Conservation (phyloP, 2,888 invertebrate species). For the Octonoba sinensis region DNA sequence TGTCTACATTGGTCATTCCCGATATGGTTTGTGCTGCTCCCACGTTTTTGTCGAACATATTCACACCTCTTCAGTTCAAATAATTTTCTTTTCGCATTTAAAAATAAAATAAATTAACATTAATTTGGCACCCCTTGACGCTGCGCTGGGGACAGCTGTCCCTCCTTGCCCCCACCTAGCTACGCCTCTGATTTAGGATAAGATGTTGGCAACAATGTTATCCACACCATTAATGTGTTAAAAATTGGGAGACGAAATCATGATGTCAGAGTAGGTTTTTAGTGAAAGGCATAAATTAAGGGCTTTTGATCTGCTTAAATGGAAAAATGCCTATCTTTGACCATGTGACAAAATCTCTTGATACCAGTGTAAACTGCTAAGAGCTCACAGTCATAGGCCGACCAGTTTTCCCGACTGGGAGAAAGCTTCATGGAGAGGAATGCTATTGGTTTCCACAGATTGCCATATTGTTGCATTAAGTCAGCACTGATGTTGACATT, state of each 20-base stretch:
- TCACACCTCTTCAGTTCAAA: too few relatives aligned
- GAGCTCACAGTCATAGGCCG: not conserved
- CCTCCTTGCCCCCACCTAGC: too few relatives aligned
- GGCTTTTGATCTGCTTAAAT: not conserved
- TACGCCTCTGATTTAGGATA: not conserved
- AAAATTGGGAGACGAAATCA: not conserved
- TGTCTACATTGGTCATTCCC: too few relatives aligned
- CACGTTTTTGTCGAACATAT: too few relatives aligned
- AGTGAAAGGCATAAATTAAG: not conserved
- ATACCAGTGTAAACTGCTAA: not conserved
- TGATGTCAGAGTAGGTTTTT: not conserved
- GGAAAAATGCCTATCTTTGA: not conserved
- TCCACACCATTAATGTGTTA: not conserved
- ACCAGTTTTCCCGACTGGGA: not conserved
- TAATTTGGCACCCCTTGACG: too few relatives aligned
- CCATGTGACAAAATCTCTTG: not conserved
- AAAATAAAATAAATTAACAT: too few relatives aligned
- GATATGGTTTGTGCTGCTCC: too few relatives aligned
- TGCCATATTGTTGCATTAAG: not conserved
- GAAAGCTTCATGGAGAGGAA: not conserved
- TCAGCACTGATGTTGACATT: not conserved
- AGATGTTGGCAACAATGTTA: not conserved
- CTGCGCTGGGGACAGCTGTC: too few relatives aligned
- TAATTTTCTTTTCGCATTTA: too few relatives aligned
- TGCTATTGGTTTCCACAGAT: not conserved